Base-by-base conservation (phyloP, 2,113 vertebrate species). In the Oostethus manadensis region DNA sequence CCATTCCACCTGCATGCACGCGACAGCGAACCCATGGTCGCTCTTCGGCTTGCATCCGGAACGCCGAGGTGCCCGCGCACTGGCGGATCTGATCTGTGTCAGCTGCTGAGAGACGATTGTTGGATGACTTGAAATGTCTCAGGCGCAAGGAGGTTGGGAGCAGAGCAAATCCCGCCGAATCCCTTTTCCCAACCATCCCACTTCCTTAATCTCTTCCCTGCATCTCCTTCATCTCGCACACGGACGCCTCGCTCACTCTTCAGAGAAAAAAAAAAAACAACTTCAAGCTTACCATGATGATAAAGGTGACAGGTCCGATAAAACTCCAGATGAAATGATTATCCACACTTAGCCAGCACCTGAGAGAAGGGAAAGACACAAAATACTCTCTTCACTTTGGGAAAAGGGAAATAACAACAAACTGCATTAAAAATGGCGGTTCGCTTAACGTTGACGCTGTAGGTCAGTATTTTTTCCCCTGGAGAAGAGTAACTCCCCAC, bases 321-420 rank as follows among this genome's bases (percentile, higher is more conserved):
- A 99, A 99, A 81, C 95, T 98, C 97, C 97, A 99, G 89, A 99
- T 98, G 89, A 99, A 99, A 86, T 98, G 96, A 84, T 98, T 99
- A 88, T 99, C 96, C 89, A 97, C 92, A 43, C 91, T 93, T 74
- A 99, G 92, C 97, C 97, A 99, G 89, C 97, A 98, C 82, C 97
- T 99, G 51, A 50, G 17, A 79, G 1, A 51, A 73, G 83, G 77
- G 84, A 64, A 55, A 20, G 35, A 15, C 53, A 40, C 16, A 54
- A 35, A 54, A 68, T 56, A 80, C 22, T 81, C 20, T 57, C 51
- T 72, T 70, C 29, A 79, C 49, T 51, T 55, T 2, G 10, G n/a
- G 43, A 10, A 29, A 11, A 4, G 54, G 53, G 21, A 18, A 7
- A 73, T 8, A 48, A 40, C 15, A 1, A 17, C 29, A 7, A 29